Base-by-base conservation (phyloP, 2,113 vertebrate genomes). In the Jaculus jaculus region DNA sequence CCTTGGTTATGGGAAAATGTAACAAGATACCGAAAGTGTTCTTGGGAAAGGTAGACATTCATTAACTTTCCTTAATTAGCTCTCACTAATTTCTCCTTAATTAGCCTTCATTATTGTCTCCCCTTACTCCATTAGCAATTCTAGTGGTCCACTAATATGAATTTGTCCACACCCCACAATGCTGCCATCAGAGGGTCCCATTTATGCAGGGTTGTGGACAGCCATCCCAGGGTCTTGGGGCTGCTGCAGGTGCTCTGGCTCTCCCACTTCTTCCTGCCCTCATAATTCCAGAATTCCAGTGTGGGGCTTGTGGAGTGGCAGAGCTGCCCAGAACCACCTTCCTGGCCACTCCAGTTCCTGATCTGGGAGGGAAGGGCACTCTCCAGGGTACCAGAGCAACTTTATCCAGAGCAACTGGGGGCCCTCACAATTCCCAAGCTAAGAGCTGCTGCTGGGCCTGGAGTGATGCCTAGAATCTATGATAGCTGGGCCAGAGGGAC, bases 21-120 rank as follows among this genome's bases (percentile, higher is more conserved):
- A 24, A 6, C 23, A 61, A 39, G 26, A 3, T 54, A 16, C 8
- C 0, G 16, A 20, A 72, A 26, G 51, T 11, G 72, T 26, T 4
- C 8, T 3, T 21, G 42, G 84, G 28, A 18, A 61, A 51, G 54
- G 47, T 0, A 20, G 54, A 11, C 83, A 51, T 60, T 18, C 68
- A 66, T 79, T 72, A n/a, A 90, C 65, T 72, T 90, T 66, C 16
- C 5, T 80, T 94, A 90, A 85, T 94, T 85, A 85, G 78, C 68
- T 34, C n/a, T 69, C 77, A 87, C 75, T 81, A 90, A 60, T 80
- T 66, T 90, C 80, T 30, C 61, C 75, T 60, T 80, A 58, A 90
- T 63, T 32, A 66, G 20, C 26, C 66, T 47, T 24, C 75, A 66
- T 63, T 58, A 72, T 79, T 80, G 42, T 69, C 24, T 73, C 60